phyloP scores from a whole-genome alignment of 2,888 invertebrate species.

The Pheosia gnoma region DNA sequence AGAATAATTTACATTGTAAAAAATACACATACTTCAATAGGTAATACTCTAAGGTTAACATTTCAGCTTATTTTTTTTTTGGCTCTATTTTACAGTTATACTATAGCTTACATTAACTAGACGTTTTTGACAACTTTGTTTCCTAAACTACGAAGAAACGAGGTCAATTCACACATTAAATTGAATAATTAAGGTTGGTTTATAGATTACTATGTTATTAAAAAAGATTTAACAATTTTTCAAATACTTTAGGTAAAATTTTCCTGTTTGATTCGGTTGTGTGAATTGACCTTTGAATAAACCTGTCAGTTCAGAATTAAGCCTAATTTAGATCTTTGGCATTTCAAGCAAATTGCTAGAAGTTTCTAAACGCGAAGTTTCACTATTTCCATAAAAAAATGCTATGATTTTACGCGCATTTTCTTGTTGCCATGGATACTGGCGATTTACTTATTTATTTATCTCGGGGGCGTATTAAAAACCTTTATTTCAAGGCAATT shows the following conservation, averaged over 20 bases:
- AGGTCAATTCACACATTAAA: conserved; percentile 30
- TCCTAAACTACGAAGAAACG: conserved; percentile 13
- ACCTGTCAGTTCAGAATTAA: conserved; percentile 34
- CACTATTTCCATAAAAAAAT: conserved; percentile 22
- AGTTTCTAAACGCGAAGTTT: conserved; percentile 20
- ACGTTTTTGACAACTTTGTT: conserved; percentile 26
- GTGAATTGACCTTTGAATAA: conserved; percentile 33
- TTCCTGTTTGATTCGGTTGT: background rate
- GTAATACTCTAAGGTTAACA: conserved; percentile 74
- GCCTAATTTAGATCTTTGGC: conserved; percentile 50
- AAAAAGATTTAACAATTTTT: background rate
- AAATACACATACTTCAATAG: conserved; percentile 80
- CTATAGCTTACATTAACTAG: conserved; percentile 43
- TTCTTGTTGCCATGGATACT: background rate
- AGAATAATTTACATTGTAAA: conserved; percentile 85
- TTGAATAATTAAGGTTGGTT: background rate
- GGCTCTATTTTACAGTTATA: conserved; percentile 68
- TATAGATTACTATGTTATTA: background rate
- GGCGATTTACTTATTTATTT: no score
- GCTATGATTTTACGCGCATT: conserved; percentile 15
- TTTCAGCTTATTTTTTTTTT: conserved; percentile 60
- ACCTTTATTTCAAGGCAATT: no score
- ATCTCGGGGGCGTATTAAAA: no score
- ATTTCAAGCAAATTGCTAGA: conserved; percentile 39
- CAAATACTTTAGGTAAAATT: no score